Evolutionary conservation across 1,140 invertebrate species (phyloP), one percentile per base, ranked within the genome.

Genomic region (Choristoneura fumiferana): DNA sequence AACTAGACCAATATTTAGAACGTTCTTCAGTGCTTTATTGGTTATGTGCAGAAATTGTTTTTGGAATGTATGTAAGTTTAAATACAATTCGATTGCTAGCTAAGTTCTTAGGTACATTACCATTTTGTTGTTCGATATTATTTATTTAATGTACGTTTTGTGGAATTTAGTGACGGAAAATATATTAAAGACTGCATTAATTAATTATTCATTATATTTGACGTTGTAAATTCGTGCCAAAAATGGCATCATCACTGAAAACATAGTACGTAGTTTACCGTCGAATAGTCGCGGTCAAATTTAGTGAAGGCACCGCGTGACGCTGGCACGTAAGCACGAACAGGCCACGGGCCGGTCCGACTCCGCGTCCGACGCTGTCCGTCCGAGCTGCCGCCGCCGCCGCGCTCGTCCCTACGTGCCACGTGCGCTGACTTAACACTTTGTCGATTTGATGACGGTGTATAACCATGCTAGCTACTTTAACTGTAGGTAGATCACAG

Each of bases 1-100:
- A 76, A 81, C 72, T 89, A 89, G 86, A 89, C 84, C 86, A 89
- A 89, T 89, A 84, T 86, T 84, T 87, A 87, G 84, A 84, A 80
- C 73, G 72, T 83, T 84, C 85, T 88, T 87, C 84, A 88, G 69
- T 79, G 81, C 81, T 86, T 85, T 84, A 83, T 66, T 78, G 68
- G 77, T 78, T 76, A 67, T 77, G 76, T 84, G 80, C 77, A 81
- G 78, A 82, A 78, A 83, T 83, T 83, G 79, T 82, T 77, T 78
- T 76, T 79, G 78, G 68, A 81, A 84, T 76, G 72, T 78, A 84
- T 76, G 72, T 78, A 76, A 69, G 75, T 71, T 67, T 58, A 36
- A 54, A n/a, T 36, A 53, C 33, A 22, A 33, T 12, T 53, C 35
- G 54, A 38, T 69, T 72, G 60, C 38, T 78, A 81, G 73, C 74